A percentile compares a stretch with the other conserved stretches of the same genome.
These are phyloP conservation scores for Anguilla marmorata DNA, from an alignment of 2,797 vertebrate species.

Conservation along the genomic window DNA sequence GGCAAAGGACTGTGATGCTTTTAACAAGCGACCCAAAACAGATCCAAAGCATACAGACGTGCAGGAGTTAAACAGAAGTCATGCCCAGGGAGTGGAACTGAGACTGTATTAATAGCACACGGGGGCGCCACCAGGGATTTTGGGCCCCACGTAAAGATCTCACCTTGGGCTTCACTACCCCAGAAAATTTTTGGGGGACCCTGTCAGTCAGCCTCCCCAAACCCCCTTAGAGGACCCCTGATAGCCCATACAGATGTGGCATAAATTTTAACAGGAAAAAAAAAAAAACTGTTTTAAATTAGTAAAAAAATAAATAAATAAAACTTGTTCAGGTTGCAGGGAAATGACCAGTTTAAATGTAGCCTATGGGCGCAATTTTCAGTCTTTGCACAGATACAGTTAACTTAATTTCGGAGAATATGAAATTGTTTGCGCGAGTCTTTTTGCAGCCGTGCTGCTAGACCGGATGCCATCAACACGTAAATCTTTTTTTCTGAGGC, in stretches of 20 bases:
- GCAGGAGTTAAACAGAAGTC: neutral
- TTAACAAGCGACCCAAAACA: neutral
- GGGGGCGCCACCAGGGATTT: no score
- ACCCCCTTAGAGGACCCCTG: no score
- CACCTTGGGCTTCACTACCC: no score
- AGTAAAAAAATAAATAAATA: neutral
- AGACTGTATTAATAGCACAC: neutral
- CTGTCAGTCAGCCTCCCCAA: no score
- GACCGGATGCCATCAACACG: neutral
- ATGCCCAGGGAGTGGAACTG: neutral
- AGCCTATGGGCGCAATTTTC: neutral
- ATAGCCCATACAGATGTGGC: neutral
- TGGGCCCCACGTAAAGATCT: no score
- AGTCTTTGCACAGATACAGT: neutral
- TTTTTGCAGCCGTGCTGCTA: neutral
- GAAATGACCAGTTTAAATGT: neutral
- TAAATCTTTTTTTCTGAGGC: neutral
- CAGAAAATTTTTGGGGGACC: no score
- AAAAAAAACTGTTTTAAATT: neutral
- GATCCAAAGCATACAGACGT: neutral
- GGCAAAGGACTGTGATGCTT: no score
- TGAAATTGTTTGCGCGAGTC: neutral
- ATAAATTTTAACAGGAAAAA: neutral
- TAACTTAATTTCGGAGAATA: neutral
- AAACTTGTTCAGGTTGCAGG: neutral